Evolutionary conservation across 2,888 invertebrate species (phyloP).

Genomic region (Drosophila bunnanda): DNA sequence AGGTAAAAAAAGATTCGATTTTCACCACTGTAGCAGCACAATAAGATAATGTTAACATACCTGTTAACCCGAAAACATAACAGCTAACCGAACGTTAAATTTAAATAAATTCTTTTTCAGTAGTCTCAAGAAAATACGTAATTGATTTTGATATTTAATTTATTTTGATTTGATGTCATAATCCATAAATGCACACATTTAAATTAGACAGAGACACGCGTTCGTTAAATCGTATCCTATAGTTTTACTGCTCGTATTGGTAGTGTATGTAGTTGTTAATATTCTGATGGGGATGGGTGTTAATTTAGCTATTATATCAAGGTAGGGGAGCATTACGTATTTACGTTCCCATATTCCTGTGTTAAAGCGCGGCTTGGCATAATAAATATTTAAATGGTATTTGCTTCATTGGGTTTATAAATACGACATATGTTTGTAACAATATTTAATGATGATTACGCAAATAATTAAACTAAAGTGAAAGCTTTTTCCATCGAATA

Average conservation of each 20-base stretch:
- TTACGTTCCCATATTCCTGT: slow-evolving; percentile 48
- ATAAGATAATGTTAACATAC: too few relatives aligned
- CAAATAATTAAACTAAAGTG: slow-evolving; percentile 80
- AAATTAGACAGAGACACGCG: slow-evolving; percentile 76
- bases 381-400: slow-evolving; percentile 66
- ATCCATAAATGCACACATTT: slow-evolving; percentile 75
- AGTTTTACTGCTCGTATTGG: slow-evolving; percentile 45
- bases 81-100: neutral
- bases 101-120: neutral
- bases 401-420: slow-evolving; percentile 63
- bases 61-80: too few relatives aligned
- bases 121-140: neutral
- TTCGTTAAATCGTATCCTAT: slow-evolving; percentile 56
- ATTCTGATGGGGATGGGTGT: slow-evolving; percentile 46
- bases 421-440: slow-evolving; percentile 77
- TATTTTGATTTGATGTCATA: slow-evolving; percentile 76
- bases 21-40: too few relatives aligned
- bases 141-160: slow-evolving; percentile 46
- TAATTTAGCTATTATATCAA: slow-evolving; percentile 45
- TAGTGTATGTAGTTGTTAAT: slow-evolving; percentile 49
- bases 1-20: too few relatives aligned
- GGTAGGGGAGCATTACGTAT: slow-evolving; percentile 62
- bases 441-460: slow-evolving; percentile 74
- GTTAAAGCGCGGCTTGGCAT: slow-evolving; percentile 70
- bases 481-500: slow-evolving; percentile 77